A percentile compares a stretch with the other conserved stretches of the same genome.
These are phyloP conservation scores for Mellilla xanthometata DNA, from an alignment of 2,888 invertebrate genomes.

Conservation along the genomic window DNA sequence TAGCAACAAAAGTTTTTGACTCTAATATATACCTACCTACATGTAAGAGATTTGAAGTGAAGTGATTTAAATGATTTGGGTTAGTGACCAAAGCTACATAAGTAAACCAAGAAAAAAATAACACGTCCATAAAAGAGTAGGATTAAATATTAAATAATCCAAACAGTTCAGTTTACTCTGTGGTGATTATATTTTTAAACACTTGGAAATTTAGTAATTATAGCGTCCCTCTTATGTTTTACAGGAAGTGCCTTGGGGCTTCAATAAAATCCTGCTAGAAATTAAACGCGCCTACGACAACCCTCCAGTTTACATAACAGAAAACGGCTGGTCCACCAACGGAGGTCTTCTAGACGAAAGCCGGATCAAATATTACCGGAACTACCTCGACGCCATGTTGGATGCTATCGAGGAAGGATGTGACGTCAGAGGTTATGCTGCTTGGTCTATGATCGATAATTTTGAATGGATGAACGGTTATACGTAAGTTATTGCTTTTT, in stretches of 20 bases:
- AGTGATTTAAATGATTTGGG: no score
- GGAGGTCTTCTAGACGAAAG: constrained; percentile 73
- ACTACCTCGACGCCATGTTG: constrained; percentile 66
- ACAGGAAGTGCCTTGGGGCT: constrained; percentile 83
- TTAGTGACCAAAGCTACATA: no score
- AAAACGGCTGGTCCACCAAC: constrained; percentile 82
- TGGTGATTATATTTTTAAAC: no score
- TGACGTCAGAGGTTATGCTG: constrained; percentile 77
- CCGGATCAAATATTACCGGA: constrained; percentile 64
- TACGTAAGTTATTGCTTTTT: constrained; percentile 53
- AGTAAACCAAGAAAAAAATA: no score
- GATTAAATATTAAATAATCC: no score
- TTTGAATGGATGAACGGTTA: constrained; percentile 85
- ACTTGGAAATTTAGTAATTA: no score
- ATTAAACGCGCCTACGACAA: constrained; percentile 75
- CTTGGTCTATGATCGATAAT: constrained; percentile 85
- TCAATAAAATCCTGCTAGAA: constrained; percentile 79
- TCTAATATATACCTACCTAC: no score
- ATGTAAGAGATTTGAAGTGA: no score
- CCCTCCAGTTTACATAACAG: constrained; percentile 81
- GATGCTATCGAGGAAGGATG: constrained; percentile 73
- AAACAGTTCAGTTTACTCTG: no score
- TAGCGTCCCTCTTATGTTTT: no score
- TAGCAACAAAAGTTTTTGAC: no score
- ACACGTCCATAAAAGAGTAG: no score